A percentile compares a stretch with the other conserved stretches of the same genome.
phyloP scores from a whole-genome alignment of 2,888 invertebrate species.

The Drosophila kambysellisi region DNA sequence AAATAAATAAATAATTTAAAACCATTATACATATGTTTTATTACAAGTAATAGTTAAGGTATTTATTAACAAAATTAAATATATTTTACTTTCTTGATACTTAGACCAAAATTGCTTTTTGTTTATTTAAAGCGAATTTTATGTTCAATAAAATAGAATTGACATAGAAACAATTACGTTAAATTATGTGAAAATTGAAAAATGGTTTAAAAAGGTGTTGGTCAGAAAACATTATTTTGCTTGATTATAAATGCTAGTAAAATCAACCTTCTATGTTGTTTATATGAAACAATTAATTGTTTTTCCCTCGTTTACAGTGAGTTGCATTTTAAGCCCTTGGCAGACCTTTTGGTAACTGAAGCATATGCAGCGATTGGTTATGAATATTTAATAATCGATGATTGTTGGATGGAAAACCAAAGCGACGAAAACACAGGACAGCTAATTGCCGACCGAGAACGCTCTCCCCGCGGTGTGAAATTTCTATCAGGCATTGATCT shows the following conservation, averaged over 20 bases:
- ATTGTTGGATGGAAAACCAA: constrained; percentile 90
- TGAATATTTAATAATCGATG: constrained; percentile 90
- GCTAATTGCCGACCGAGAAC: constrained; percentile 88
- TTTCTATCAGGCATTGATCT: constrained; percentile 84
- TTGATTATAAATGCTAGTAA: not conserved
- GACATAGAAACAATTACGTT: not conserved
- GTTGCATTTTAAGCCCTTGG: constrained; percentile 87
- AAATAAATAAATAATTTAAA: not conserved
- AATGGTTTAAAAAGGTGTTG: not conserved
- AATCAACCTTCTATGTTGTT: not conserved
- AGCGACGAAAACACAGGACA: constrained; percentile 87
- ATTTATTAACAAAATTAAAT: not conserved
- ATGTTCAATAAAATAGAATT: not conserved
- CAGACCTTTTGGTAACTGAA: constrained; percentile 88
- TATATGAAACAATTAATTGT: not conserved
- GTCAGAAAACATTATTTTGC: fast-evolving
- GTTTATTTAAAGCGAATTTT: not conserved
- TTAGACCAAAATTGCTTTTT: not conserved
- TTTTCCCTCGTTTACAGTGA: constrained; percentile 86
- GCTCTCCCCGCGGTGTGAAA: constrained; percentile 91
- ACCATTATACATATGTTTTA: not conserved
- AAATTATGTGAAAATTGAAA: not conserved
- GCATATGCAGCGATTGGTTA: constrained; percentile 91
- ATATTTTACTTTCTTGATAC: not conserved
- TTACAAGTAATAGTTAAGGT: not conserved